Base-by-base conservation (phyloP, 1,140 invertebrate genomes). In the Philaenus spumarius region DNA sequence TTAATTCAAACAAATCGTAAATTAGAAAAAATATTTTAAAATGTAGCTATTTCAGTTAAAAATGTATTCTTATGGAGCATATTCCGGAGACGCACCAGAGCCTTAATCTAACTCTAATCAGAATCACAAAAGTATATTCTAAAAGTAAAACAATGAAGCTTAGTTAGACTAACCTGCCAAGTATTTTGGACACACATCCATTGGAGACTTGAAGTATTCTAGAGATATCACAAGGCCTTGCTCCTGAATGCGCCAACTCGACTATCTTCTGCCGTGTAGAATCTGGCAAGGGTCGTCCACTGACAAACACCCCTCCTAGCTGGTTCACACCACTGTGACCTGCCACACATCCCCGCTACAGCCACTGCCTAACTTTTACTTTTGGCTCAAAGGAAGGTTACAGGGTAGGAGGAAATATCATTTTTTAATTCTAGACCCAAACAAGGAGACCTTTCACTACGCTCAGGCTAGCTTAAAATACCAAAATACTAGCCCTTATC, bases 241-340 rank as follows among this genome's bases (percentile, higher is more conserved):
- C 92, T 48, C 94, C 94, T 9, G 90, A 91, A 73, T 96, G 90
- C 20, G 93, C 93, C 65, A 97, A 77, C 75, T 97, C 93, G 50
- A 97, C 93, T 66, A 96, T 97, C 79, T 93, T 90, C 76, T 97
- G 92, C 50, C 95, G 79, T 42, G 94, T 97, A 47, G 89, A 89
- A 74, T 97, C 95, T 12, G 95, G 95, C 66, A 98, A 80, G 45
- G 96, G 96, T 65, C 96, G 80, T 43, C 95, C 96, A 74, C 95
- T 95, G 71, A 98, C 94, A 81, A 97, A 98, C 51, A 95, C 93
- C 65, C 96, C 96, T 62, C 96, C 95, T 69, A 98, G 81, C 80
- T 98, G 96, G 80, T 98, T 98, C 70, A 98, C 90, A 67, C 95
- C 93, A 75, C 90, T 94, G 81, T 95, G 93, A 75, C 93, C 93